Base-by-base conservation (phyloP, 2,888 invertebrate species). In the Cryptus viduatorius region DNA sequence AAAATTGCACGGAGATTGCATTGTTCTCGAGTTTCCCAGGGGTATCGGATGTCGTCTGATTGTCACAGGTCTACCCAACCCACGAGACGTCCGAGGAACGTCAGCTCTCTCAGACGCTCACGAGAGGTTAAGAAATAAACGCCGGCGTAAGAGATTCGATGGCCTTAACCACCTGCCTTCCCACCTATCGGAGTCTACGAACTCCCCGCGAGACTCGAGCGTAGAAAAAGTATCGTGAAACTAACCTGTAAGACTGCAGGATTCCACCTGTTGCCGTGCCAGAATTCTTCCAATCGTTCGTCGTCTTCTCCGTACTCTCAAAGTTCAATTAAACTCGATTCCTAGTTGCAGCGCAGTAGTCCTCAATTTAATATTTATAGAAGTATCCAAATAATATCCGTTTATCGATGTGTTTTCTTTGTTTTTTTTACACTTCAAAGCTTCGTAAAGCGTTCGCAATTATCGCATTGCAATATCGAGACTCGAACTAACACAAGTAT, bases 221-320 rank as follows among this genome's bases (percentile, higher is more conserved):
- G 42, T 42, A 68, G 8, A 46, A 24, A 79, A 50, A 3, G 42
- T 44, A 29, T 16, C 61, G 67, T 19, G 3, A 73, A 65, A 78
- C 73, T 64, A 79, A 91, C 91, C 91, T 91, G 88, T 89, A 87
- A 88, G 87, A 87, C 86, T 84, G 89, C 90, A 89, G 89, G 88
- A 89, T 90, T 90, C 89, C 92, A 93, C 92, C 93, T 93, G 92
- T 93, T 93, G 92, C 91, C 89, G 89, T 56, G 76, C 82, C 65
- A 56, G 59, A 56, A 73, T 64, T 56, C 61, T 77, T 53, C 69
- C 37, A 14, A 16, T 50, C 44, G 29, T 59, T 65, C 78, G 61
- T 24, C 53, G 29, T 50, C 64, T 71, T 64, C 50, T 78, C 48
- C 42, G 64, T 59, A 46, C 29, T 29, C 44, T 53, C n/a, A 83